phyloP scores from a whole-genome alignment of 2,888 invertebrate genomes.

The Nematopogon swammerdamellus region DNA sequence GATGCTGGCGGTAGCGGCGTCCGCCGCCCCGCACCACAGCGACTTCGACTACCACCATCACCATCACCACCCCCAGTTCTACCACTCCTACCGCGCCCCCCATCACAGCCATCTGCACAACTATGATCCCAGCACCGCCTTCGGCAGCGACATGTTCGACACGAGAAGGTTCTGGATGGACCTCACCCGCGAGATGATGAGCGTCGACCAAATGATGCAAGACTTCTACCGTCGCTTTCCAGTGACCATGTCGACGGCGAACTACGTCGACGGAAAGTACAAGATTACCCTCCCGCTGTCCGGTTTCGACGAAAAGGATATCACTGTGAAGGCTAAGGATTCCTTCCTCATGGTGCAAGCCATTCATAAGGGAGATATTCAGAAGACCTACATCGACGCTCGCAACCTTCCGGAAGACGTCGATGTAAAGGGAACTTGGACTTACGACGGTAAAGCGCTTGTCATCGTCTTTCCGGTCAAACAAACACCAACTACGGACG shows the following conservation, averaged over 20 bases:
- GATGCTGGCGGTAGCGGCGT: neutral
- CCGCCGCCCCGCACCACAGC: neutral
- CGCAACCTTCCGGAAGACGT: slow-evolving; percentile 25
- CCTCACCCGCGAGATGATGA: slow-evolving; percentile 18
- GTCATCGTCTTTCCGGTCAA: slow-evolving; percentile 28
- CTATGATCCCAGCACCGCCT: slow-evolving; percentile 9
- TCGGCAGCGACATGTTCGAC: slow-evolving; percentile 25
- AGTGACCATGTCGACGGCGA: slow-evolving; percentile 15
- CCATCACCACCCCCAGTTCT: neutral
- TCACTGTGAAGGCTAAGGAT: slow-evolving; percentile 33
- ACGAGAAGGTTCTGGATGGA: slow-evolving; percentile 29
- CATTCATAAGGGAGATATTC: slow-evolving; percentile 14
- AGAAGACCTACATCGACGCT: slow-evolving; percentile 24
- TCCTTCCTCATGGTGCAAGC: slow-evolving; percentile 38
- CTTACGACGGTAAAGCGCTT: slow-evolving; percentile 22
- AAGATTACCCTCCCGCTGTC: slow-evolving; percentile 23
- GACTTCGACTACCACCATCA: neutral
- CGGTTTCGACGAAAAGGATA: slow-evolving; percentile 33
- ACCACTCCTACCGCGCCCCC: too few relatives aligned
- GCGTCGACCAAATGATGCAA: slow-evolving; percentile 23
- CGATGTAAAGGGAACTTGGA: slow-evolving; percentile 31
- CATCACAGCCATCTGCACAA: too few relatives aligned
- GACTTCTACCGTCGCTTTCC: slow-evolving; percentile 26
- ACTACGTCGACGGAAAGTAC: slow-evolving; percentile 24
- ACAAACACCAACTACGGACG: neutral